Evolutionary conservation across 2,888 invertebrate genomes (phyloP).

Genomic region (Drosophila antonietae): DNA sequence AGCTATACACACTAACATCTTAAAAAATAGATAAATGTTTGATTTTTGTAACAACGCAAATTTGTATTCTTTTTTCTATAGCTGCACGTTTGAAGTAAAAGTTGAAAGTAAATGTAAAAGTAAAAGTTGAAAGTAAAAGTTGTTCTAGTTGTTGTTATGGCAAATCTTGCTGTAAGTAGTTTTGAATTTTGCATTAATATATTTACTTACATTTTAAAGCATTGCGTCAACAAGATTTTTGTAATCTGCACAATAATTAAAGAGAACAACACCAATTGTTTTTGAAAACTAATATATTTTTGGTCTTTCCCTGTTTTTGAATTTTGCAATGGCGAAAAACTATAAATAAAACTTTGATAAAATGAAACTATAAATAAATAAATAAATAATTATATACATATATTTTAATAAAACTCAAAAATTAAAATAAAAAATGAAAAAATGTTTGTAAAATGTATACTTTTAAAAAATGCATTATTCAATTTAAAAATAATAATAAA

Average conservation of each 20-base stretch:
- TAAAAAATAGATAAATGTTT: slow-evolving; percentile 26
- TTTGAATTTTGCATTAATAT: slow-evolving; percentile 46
- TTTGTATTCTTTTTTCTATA: slow-evolving; percentile 32
- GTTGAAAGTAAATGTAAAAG: not conserved
- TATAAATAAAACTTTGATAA: slow-evolving; percentile 1
- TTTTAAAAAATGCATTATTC: not conserved
- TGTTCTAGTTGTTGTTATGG: slow-evolving; percentile 41
- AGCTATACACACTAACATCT: slow-evolving; percentile 24
- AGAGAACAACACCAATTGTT: slow-evolving; percentile 28
- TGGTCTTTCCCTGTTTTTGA: slow-evolving; percentile 76
- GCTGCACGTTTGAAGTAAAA: slow-evolving; percentile 41
- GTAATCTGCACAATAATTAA: slow-evolving; percentile 3
- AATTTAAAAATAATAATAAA: not conserved
- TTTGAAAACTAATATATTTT: slow-evolving; percentile 76
- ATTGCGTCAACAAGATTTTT: slow-evolving; percentile 38
- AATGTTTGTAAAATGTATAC: not conserved
- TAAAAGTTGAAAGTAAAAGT: slow-evolving; percentile 20
- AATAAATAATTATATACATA: not conserved
- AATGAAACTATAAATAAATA: not conserved
- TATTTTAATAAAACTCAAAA: not conserved
- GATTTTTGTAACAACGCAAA: slow-evolving; percentile 43
- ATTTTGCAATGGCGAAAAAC: slow-evolving; percentile 63
- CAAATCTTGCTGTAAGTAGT: slow-evolving; percentile 58
- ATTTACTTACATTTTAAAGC: slow-evolving; percentile 10
- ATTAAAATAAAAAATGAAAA: not conserved